Base-by-base conservation (phyloP, 1,140 invertebrate genomes). In the Colletes latitarsis region DNA sequence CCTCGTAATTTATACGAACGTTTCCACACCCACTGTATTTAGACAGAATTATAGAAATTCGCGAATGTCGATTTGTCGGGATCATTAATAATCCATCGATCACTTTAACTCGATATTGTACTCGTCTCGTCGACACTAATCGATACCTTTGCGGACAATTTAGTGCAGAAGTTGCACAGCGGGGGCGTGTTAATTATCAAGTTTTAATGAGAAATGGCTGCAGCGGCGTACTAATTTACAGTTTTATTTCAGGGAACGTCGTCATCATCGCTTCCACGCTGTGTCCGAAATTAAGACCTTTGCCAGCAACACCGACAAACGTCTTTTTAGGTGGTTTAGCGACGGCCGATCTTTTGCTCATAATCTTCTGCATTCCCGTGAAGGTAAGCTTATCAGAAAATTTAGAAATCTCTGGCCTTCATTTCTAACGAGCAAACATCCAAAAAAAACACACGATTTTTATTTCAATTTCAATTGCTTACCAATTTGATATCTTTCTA, bases 351-450 rank as follows among this genome's bases (percentile, higher is more conserved):
- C 93, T 97, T 3, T 92, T 97, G 17, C 93, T 97, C 9, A 96
- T 97, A 69, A 92, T 95, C 43, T 94, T 96, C 84, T 97, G 96
- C 91, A 96, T 97, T 71, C 96, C 96, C 12, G 95, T 97, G 0
- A 97, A 96, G 94, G 96, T 96, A 93, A 94, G 93, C 81, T 19
- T 43, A 19, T 60, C 15, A 9, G 30, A 39, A 14, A 55, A 49
- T 14, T 8, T n/a, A 67, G 2, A 1, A 21, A 17, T 17, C 3
- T 53, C 1, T 53, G 14, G 6, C 17, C 6, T 15, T 53, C 10
- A 17, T 30, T 46, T 19, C 41, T 8, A 71, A 14, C 46, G 4
- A 46, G 30, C 30, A 1, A 2, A 30, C 30, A 30, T 30, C 0
- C 30, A 0, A 9, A 46, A 5, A 6, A 41, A n/a, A 9, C 1